These are phyloP conservation scores for Hydropotes inermis DNA, from an alignment of 2,113 vertebrate genomes.

Conservation along the genomic window DNA sequence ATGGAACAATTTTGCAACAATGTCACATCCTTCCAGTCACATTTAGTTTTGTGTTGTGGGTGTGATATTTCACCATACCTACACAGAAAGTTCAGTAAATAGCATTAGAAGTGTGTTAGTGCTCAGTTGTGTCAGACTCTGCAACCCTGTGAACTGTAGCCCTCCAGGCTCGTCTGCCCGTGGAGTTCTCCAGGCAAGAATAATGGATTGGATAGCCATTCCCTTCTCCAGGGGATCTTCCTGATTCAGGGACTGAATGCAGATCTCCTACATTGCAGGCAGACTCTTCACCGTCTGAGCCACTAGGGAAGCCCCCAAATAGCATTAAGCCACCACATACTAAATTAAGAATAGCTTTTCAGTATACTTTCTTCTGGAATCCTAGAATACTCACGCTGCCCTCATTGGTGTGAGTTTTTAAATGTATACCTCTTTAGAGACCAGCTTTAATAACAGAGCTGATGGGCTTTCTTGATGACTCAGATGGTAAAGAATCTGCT, in stretches of 20 bases:
- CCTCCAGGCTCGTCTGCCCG: neutral
- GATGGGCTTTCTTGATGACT: neutral
- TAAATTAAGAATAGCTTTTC: slow-evolving; percentile 7
- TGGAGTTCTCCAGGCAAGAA: neutral
- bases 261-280: neutral
- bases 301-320: neutral
- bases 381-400: neutral
- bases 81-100: neutral
- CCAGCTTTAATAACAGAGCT: neutral
- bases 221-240: neutral
- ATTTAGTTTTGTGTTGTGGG: neutral
- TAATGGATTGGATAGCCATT: neutral
- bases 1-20: neutral
- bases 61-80: neutral
- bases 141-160: neutral
- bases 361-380: neutral
- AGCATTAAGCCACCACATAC: neutral
- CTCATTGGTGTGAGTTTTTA: neutral
- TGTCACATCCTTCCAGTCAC: neutral
- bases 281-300: neutral
- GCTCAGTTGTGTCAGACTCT: neutral
- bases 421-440: neutral
- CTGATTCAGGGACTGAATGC: neutral
- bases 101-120: neutral
- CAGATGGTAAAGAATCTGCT: neutral